phyloP scores from a whole-genome alignment of 2,888 invertebrate species.

The Hyles lineata region DNA sequence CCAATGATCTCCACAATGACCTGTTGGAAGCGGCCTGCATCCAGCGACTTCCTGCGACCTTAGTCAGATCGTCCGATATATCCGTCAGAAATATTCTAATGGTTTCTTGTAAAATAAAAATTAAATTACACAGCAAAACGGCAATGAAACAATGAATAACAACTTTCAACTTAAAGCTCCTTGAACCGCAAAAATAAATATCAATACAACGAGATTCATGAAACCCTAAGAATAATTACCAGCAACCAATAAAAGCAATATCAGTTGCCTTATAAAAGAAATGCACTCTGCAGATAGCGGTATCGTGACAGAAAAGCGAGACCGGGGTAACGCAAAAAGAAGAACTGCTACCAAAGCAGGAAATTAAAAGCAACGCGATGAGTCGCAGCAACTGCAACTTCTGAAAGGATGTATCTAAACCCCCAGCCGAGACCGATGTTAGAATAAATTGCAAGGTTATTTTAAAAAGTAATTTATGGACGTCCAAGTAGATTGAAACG shows the following conservation, averaged over 20 bases:
- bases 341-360: background rate
- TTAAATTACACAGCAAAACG: too few species aligned
- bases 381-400: background rate
- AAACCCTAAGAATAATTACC: background rate
- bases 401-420: background rate
- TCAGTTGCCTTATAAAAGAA: background rate
- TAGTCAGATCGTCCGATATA: too few species aligned
- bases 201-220: background rate
- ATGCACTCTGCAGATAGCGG: background rate
- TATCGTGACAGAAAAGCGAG: background rate
- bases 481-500: background rate
- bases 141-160: too few species aligned
- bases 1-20: too few species aligned
- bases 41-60: too few species aligned
- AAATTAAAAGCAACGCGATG: slow-evolving; percentile 4
- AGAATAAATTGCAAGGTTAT: background rate
- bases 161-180: too few species aligned
- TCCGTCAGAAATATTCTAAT: too few species aligned
- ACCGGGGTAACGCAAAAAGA: background rate
- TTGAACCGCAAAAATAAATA: too few species aligned
- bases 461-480: background rate
- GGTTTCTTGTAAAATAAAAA: too few species aligned
- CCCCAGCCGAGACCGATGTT: background rate
- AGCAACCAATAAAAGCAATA: background rate
- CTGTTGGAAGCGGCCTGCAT: too few species aligned